phyloP scores from a whole-genome alignment of 2,888 invertebrate species.

The Cactoblastis cactorum region DNA sequence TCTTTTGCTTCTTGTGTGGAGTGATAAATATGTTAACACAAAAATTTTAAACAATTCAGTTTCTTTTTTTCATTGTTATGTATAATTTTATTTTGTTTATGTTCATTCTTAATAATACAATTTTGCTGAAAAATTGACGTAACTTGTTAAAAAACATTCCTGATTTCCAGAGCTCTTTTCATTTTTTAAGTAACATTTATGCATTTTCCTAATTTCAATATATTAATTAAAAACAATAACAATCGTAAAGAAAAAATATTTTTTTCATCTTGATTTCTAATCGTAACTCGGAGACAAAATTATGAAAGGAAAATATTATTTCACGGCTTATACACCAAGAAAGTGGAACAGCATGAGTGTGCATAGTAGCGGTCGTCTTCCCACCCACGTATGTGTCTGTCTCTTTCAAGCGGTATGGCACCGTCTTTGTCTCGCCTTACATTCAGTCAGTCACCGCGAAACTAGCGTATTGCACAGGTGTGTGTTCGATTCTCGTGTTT shows the following conservation, averaged over 20 bases:
- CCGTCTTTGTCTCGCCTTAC: slow-evolving; percentile 58
- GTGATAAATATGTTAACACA: no score
- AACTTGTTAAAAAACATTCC: no score
- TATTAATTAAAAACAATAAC: no score
- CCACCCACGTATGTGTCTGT: slow-evolving; percentile 58
- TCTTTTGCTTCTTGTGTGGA: no score
- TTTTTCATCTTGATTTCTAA: background rate
- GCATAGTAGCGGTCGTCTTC: slow-evolving; percentile 67
- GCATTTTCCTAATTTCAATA: no score
- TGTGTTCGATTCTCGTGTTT: slow-evolving; percentile 36
- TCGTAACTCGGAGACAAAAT: background rate
- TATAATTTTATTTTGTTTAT: no score
- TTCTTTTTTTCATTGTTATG: no score
- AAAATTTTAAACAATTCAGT: no score
- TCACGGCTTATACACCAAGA: slow-evolving; percentile 30
- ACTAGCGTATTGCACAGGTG: slow-evolving; percentile 61
- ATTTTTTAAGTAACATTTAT: no score
- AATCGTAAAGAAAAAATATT: background rate
- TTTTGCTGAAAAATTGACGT: no score
- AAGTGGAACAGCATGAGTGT: slow-evolving; percentile 58
- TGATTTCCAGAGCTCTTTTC: no score
- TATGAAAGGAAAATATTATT: slow-evolving; percentile 10
- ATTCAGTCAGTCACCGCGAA: slow-evolving; percentile 73
- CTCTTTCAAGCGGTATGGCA: slow-evolving; percentile 58
- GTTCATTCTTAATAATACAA: no score